Evolutionary conservation across 2,797 vertebrate genomes (phyloP).

Genomic region (Buphagus erythrorhynchus): DNA sequence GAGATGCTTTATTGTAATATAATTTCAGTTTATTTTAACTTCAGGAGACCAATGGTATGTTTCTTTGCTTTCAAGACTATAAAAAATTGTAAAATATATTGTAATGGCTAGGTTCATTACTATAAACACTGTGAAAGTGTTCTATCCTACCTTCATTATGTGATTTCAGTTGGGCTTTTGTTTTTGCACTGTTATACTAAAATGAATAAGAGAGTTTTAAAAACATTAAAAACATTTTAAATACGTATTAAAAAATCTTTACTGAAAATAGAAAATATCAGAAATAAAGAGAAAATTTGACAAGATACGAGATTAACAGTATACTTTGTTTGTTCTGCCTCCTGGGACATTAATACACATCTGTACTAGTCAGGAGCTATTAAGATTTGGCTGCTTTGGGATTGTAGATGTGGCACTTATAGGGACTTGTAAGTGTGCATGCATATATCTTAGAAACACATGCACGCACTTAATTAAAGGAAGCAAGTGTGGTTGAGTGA

Average conservation of each 20-base stretch:
- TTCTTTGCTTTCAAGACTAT: background rate
- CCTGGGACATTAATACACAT: background rate
- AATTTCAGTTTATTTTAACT: background rate
- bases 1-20: background rate
- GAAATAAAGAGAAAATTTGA: background rate
- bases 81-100: background rate
- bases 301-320: background rate
- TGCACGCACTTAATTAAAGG: background rate
- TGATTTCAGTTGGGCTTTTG: background rate
- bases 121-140: background rate
- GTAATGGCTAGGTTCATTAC: background rate
- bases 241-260: background rate
- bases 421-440: background rate
- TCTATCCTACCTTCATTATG: background rate
- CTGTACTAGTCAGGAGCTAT: background rate
- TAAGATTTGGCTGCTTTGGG: background rate
- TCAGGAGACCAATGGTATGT: background rate
- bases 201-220: background rate
- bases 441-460: fast-evolving
- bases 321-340: background rate
- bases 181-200: background rate
- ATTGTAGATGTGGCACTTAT: no score
- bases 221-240: background rate
- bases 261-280: background rate
- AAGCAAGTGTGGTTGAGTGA: background rate